These are phyloP conservation scores for Perca flavescens DNA, from an alignment of 2,113 vertebrate species.

Conservation along the genomic window DNA sequence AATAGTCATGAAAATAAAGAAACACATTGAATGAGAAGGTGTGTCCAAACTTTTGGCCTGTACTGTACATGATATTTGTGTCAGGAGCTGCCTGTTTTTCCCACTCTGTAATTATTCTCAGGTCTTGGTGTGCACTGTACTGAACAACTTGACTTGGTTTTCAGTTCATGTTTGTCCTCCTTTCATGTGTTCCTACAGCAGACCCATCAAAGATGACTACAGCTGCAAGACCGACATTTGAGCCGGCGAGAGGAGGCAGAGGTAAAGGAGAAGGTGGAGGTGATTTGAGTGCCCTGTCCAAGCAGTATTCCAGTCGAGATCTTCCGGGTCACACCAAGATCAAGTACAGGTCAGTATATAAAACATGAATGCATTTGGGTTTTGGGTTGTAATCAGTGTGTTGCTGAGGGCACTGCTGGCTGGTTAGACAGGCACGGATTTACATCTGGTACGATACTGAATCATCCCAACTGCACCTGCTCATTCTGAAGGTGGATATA, in stretches of 20 bases:
- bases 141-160: not conserved
- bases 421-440: not conserved
- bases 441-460: not conserved
- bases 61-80: not conserved
- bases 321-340: conserved; percentile 98
- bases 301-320: conserved; percentile 97
- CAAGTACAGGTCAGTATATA: conserved; percentile 91
- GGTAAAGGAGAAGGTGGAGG: conserved; percentile 99
- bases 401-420: not conserved
- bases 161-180: not conserved
- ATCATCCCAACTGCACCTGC: not conserved
- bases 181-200: conserved; percentile 7
- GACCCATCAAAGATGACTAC: conserved; percentile 91
- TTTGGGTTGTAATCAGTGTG: not conserved
- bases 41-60: too few species aligned
- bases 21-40: too few species aligned
- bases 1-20: too few species aligned
- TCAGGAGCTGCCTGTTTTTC: not conserved
- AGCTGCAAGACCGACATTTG: conserved; percentile 97
- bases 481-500: not conserved
- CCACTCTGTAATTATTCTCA: not conserved
- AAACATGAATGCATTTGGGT: not conserved
- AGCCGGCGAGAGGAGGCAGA: conserved; percentile 95
- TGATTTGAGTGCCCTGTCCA: conserved; percentile 95
- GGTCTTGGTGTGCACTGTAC: not conserved